Base-by-base conservation (phyloP, 2,888 invertebrate species). In the Tenthredo distinguenda region DNA sequence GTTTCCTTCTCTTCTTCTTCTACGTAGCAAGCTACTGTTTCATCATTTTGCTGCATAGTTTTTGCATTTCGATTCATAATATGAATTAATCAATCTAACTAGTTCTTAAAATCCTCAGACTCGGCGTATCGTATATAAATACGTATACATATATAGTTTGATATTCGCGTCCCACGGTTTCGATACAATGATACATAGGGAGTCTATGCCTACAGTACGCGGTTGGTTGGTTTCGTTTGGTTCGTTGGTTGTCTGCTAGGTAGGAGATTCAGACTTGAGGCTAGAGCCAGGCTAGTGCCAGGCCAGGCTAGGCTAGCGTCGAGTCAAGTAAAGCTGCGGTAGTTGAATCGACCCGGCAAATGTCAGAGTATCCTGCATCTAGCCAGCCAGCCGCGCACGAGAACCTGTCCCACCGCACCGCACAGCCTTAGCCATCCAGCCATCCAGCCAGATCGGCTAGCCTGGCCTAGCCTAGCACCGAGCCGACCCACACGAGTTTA, bases 301-400 rank as follows among this genome's bases (percentile, higher is more conserved):
- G 9, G 43, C 43, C 12, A 12, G 43, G 43, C 18, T 50, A n/a
- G 50, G 62, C 62, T 34, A 68, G 68, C 68, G 26, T 26, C 62
- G 15, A 31, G 68, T 31, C 68, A 26, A 34, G 15, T 74, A 31
- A 40, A 37, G 79, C 58, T 62, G 26, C 26, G 62, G 58, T 40
- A n/a, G 58, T 31, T 81, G 58, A 40, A 91, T 91, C 91, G 91
- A 90, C 90, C 91, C 89, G 89, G 92, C 91, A 92, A 92, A 92
- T 92, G 92, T 92, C 92, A 92, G 90, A 92, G 91, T 92, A 90
- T 91, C 89, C 88, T 89, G 89, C 88, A 86, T 82, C 86, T 86
- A 83, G 82, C 65, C 43, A 79, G 86, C 86, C 85, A 84, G 86
- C 83, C 77, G 87, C 86, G 85, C 81, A 85, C 85, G 85, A 87